Conservation (phyloP, 1,140 invertebrate genomes). For the Polypedilum pembai region DNA sequence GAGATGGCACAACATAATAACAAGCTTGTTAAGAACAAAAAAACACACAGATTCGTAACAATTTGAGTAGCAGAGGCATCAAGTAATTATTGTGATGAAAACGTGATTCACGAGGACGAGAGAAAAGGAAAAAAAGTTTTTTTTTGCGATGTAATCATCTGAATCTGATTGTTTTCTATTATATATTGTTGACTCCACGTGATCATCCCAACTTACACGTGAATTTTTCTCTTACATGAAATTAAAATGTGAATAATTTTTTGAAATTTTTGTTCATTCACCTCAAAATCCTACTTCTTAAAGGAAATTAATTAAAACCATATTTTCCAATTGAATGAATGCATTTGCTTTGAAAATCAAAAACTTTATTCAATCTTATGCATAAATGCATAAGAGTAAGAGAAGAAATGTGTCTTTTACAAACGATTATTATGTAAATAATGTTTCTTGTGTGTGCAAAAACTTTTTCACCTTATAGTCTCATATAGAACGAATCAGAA, state of each 20-base stretch:
- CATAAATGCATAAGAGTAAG: not conserved
- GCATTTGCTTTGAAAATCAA: too few species aligned
- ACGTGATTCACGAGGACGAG: constrained; percentile 9
- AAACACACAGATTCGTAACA: not conserved
- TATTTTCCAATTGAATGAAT: not conserved
- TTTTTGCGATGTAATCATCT: not conserved
- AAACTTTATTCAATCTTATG: not conserved
- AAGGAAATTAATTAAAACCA: not conserved
- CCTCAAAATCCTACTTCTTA: too few species aligned
- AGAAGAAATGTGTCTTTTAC: not conserved
- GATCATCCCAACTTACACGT: not conserved
- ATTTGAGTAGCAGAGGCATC: not conserved
- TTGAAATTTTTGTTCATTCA: too few species aligned
- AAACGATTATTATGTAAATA: constrained; percentile 14
- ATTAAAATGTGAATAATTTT: not conserved
- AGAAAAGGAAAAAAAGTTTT: constrained; percentile 33
- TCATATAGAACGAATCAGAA: too few species aligned
- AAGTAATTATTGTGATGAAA: constrained; percentile 2
- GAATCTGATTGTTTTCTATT: constrained; percentile 29
- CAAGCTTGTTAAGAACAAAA: not conserved
- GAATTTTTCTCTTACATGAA: not conserved
- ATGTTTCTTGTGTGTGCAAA: not conserved
- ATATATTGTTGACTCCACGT: not conserved
- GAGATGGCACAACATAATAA: too few species aligned
- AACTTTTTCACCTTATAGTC: not conserved